phyloP scores from a whole-genome alignment of 2,797 vertebrate species.

The Pangasius krempfi region DNA sequence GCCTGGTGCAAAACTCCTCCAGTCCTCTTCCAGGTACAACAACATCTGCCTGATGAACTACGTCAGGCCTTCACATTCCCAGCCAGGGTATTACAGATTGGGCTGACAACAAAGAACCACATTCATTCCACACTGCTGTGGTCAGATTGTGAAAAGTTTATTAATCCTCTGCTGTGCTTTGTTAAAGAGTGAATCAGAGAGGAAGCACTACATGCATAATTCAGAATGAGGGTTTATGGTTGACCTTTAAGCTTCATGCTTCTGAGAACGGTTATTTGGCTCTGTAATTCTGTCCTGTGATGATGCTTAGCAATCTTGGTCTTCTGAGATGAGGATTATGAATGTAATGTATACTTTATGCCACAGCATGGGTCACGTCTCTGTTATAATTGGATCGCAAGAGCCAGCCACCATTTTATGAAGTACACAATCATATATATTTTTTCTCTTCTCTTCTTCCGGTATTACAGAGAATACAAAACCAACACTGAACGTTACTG shows the following conservation, averaged over 20 bases:
- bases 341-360: slow-evolving; percentile 41
- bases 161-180: slow-evolving; percentile 70
- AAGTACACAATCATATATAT: not conserved
- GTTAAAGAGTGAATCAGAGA: slow-evolving; percentile 57
- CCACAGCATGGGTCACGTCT: slow-evolving; percentile 36
- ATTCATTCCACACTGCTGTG: slow-evolving; percentile 65
- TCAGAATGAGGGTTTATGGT: slow-evolving; percentile 64
- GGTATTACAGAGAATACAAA: slow-evolving; percentile 18
- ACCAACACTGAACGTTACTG: slow-evolving; percentile 36
- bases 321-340: slow-evolving; percentile 25
- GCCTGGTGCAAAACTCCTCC: slow-evolving; percentile 35
- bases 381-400: slow-evolving; percentile 50
- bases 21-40: slow-evolving; percentile 48
- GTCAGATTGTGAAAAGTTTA: slow-evolving; percentile 67
- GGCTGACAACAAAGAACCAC: slow-evolving; percentile 61
- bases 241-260: slow-evolving; percentile 52
- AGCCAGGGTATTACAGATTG: slow-evolving; percentile 54
- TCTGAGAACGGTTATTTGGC: slow-evolving; percentile 45
- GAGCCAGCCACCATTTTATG: slow-evolving; percentile 11
- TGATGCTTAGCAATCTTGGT: slow-evolving; percentile 22
- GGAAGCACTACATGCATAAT: slow-evolving; percentile 64
- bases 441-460: slow-evolving; percentile 23
- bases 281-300: slow-evolving; percentile 26
- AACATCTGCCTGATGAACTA: slow-evolving; percentile 53
- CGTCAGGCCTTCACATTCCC: slow-evolving; percentile 12